Base-by-base conservation (phyloP, 2,797 vertebrate species). In the Hozukius guyotensis region DNA sequence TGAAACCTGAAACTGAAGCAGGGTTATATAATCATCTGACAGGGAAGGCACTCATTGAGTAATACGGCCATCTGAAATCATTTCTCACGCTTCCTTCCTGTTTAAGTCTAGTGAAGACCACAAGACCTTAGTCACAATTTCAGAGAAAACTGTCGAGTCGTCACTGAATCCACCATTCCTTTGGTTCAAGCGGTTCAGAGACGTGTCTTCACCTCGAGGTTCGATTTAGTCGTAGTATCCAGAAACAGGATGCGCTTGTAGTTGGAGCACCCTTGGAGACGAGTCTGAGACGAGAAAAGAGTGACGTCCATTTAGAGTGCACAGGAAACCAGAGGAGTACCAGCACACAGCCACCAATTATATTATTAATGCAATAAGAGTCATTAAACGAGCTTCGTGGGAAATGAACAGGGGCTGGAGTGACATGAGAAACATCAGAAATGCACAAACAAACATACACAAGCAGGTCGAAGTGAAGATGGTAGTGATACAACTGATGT, bases 81-180 rank as follows among this genome's bases (percentile, higher is more conserved):
- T 34, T n/a, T 32, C 1, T 65, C 18, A 57, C 4, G 8, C 68
- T 84, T 90, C 71, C 80, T 87, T 89, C 87, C 78, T 82, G 27
- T 52, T 73, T 25, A 10, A 9, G 16, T 60, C 3, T 1, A 16
- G 1, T 29, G 3, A 10, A 32, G 12, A 16, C 2, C 7, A 20
- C n/a, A 8, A 55, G 12, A 14, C 22, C 60, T 70, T 46, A 20
- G 20, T n/a, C 62, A 64, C 16, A 49, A 34, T 62, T 69, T 57
- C n/a, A 36, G 46, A n/a, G 16, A 46, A 66, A 46, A 4, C 4
- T 10, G 20, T 53, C 20, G n/a, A 52, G 49, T 52, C 42, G 16
- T 18, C 42, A 46, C n/a, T 13, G 29, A 49, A 38, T 38, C 32
- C n/a, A 24, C 8, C 3, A 1, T 18, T 36, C 13, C 4, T 63